Percentiles rank a stretch among this genome's conserved stretches.
These are phyloP conservation scores for Leiothrix lutea DNA, from an alignment of 2,113 vertebrate species.

Conservation along the genomic window DNA sequence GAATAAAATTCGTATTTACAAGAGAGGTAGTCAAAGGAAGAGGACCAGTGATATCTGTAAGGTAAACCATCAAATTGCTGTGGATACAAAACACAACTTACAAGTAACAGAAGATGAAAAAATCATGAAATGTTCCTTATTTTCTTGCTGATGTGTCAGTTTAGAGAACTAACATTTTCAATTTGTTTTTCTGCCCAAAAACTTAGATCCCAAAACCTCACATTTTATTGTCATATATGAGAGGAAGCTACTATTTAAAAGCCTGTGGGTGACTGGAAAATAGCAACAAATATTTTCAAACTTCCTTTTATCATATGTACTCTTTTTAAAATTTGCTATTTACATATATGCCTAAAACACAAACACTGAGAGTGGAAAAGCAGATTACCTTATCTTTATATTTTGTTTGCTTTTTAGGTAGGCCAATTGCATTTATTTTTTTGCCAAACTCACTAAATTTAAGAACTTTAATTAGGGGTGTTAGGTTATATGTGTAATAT, in stretches of 20 bases:
- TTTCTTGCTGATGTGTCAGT: background rate
- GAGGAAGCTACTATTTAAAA: background rate
- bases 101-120: background rate
- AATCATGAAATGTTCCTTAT: background rate
- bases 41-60: background rate
- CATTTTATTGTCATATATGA: background rate
- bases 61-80: background rate
- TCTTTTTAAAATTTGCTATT: background rate
- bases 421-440: background rate
- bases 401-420: constrained; percentile 40
- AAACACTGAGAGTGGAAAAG: background rate
- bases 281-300: background rate
- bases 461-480: background rate
- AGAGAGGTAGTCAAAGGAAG: background rate
- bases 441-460: background rate
- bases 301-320: background rate
- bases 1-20: accelerated
- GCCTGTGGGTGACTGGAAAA: background rate
- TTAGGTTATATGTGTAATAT: background rate
- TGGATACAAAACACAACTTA: background rate
- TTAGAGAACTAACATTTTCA: background rate
- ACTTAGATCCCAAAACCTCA: background rate
- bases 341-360: background rate
- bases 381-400: constrained; percentile 32
- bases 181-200: background rate